A percentile compares a stretch with the other conserved stretches of the same genome.
phyloP scores from a whole-genome alignment of 2,797 vertebrate genomes.

The Myotis findleyi region DNA sequence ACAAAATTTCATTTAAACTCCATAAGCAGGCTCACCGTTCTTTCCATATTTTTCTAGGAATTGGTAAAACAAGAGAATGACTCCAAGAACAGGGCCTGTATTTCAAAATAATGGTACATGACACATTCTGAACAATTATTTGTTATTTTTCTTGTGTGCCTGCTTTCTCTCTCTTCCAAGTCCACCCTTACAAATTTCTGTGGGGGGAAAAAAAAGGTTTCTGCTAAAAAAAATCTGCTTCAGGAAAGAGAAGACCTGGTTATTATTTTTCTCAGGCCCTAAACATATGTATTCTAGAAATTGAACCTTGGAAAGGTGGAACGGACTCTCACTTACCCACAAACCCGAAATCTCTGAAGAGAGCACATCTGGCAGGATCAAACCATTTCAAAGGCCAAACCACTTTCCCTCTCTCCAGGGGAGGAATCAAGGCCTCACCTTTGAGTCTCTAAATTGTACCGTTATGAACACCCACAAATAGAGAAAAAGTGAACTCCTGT shows the following conservation, averaged over 20 bases:
- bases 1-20: background rate
- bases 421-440: background rate
- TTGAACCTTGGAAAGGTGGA: background rate
- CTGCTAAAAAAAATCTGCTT: background rate
- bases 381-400: background rate
- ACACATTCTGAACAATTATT: constrained; percentile 23
- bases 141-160: background rate
- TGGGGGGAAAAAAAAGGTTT: background rate
- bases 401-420: background rate
- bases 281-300: constrained; percentile 36
- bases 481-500: background rate
- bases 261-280: background rate
- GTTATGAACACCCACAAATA: constrained; percentile 21
- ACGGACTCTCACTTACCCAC: background rate
- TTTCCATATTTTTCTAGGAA: constrained; percentile 38
- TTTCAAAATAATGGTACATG: constrained; percentile 56
- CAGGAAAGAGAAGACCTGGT: background rate
- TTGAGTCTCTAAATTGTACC: background rate
- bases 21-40: background rate
- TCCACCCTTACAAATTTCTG: background rate
- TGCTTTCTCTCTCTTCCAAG: background rate
- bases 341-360: background rate
- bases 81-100: background rate
- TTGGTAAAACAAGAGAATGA: constrained; percentile 29
- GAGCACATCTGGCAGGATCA: background rate